Base-by-base conservation (phyloP, 1,140 invertebrate genomes). In the Mesaphorura yosii region DNA sequence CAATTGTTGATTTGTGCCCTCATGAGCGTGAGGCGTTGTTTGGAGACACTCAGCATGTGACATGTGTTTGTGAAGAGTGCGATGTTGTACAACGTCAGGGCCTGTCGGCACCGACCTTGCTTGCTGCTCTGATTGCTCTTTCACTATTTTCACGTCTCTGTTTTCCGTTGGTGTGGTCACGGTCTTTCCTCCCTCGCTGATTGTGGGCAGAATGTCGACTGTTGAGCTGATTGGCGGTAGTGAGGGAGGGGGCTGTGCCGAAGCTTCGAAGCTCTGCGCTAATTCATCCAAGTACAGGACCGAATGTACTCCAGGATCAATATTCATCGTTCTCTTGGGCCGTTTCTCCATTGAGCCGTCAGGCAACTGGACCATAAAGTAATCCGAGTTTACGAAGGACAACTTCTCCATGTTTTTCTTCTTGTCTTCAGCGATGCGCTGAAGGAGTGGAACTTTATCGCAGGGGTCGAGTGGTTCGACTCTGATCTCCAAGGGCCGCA, bases 391-490 rank as follows among this genome's bases (percentile, higher is more conserved):
- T n/a, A 78, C 81, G 39, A 88, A 84, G 6, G 84, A 87, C 0
- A 86, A 83, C 29, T 84, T 70, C 68, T 89, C 85, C 81, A 89
- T 83, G 70, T 87, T 84, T 61, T 86, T 76, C 40, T 82, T 74
- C 60, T 89, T 87, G 64, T 90, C 86, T 70, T 91, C 87, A 1
- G 87, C 87, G 83, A 91, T 88, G 46, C 86, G 71, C 69, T 90
- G 85, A 41, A 91, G 72, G 5, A 69, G 63, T 17, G 64, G 60
- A 51, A 70, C 46, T 63, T 60, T 20, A 60, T 48, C 29, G 37
- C 39, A 27, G 41, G 49, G 28, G 27, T 49, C 31, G 5, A 34
- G 4, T 5, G 31, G 7, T 17, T 49, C 28, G 7, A 19, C 4
- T 26, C 38, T 7, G 17, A 49, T 12, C 60, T 82, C 88, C 14